A percentile compares a stretch with the other conserved stretches of the same genome.
Conservation (phyloP, 2,113 vertebrate genomes). For the Nesoenas mayeri region DNA sequence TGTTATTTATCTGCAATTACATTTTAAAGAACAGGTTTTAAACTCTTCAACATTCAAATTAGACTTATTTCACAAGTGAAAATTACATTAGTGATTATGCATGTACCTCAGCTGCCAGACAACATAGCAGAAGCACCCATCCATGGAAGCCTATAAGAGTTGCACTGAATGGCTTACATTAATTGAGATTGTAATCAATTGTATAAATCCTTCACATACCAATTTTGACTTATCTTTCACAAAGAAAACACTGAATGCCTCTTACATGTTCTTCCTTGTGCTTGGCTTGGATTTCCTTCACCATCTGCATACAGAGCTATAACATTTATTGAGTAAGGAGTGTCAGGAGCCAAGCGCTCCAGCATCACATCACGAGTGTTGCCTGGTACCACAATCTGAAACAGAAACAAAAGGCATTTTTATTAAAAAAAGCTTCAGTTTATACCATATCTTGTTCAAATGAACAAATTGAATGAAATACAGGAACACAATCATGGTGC, state of each 20-base stretch:
- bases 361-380: constrained; percentile 83
- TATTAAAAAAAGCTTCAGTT: neutral
- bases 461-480: neutral
- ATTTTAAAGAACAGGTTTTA: neutral
- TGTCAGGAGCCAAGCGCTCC: constrained; percentile 89
- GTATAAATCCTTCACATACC: neutral
- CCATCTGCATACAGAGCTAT: constrained; percentile 88
- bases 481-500: neutral
- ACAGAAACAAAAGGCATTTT: neutral
- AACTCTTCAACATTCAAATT: neutral
- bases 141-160: neutral
- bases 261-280: constrained; percentile 90
- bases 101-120: neutral
- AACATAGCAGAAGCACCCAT: neutral
- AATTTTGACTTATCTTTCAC: neutral
- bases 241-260: neutral
- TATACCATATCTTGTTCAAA: neutral
- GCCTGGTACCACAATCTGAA: constrained; percentile 88
- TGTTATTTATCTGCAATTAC: neutral
- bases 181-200: neutral
- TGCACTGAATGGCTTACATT: neutral
- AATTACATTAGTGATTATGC: neutral
- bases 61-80: neutral
- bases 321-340: constrained; percentile 85
- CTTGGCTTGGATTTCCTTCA: constrained; percentile 79